Evolutionary conservation across 2,888 invertebrate species (phyloP), one percentile per base, ranked within the genome.

Genomic region (Penaeus monodon): DNA sequence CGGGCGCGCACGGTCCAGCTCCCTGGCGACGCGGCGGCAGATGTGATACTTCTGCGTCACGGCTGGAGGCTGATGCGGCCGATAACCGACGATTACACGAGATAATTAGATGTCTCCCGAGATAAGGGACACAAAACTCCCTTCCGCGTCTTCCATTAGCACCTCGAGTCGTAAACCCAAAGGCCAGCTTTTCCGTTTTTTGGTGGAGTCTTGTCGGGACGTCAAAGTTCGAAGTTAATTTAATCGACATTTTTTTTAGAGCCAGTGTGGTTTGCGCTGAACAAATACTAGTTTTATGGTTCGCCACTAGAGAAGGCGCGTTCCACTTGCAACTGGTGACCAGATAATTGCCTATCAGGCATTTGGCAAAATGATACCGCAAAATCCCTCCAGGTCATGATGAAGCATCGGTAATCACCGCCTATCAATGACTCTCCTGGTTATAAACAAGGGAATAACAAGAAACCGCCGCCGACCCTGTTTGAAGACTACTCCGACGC

Each of bases 51-150:
- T 29, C 57, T 29, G 77, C 57, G 57, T 49, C 77, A 24, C 57
- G 77, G 57, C 14, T 7, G 33, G 77, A n/a, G 73, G 17, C 85
- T 44, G 80, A 85, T 85, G 63, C n/a, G 27, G 10, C 74, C 20
- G 80, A 85, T 85, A 85, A 85, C 49, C 38, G 49, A 73, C 65
- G 81, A 85, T 85, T 85, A 81, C 85, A 65, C 65, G 74, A 74
- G 79, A 85, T 85, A 85, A 81, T 85, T 85, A 85, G 85, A 85
- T 85, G 85, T 85, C 76, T 80, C 63, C 74, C 44, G 29, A 80
- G 85, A 85, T 85, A 85, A 85, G 65, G 68, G 12, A 22, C 33
- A 78, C 77, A 84, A 49, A 63, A 27, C 57, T 14, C 49, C 57
- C 24, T 44, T 17, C 49, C 77, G 57, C 68, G 77, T 49, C 57